These are phyloP conservation scores for Halocynthia roretzi DNA, from an alignment of 23 tunicate species.

Conservation along the genomic window DNA sequence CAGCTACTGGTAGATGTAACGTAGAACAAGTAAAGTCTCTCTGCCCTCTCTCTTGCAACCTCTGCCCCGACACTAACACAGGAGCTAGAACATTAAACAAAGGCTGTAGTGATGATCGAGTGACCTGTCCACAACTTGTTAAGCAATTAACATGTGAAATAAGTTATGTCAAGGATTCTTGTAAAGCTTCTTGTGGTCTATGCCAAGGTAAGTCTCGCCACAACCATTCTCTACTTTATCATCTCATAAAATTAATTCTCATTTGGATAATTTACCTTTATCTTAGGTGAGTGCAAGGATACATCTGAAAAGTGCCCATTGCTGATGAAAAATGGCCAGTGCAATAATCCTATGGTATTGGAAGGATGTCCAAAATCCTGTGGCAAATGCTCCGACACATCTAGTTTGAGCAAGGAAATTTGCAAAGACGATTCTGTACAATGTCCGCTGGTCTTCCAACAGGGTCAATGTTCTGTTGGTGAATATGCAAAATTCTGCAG, in stretches of 20 bases:
- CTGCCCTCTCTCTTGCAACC: constrained; percentile 50
- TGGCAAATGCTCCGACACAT: constrained; percentile 24
- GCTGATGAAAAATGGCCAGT: constrained; percentile 15
- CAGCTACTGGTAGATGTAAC: constrained; percentile 31
- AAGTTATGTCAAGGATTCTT: no score
- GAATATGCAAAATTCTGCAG: constrained; percentile 1
- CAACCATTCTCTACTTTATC: no score
- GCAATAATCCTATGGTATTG: constrained; percentile 18
- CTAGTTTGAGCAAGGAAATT: no score
- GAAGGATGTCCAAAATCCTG: constrained; percentile 32
- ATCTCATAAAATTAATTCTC: no score
- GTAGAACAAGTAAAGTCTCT: constrained; percentile 23
- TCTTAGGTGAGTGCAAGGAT: constrained; percentile 18
- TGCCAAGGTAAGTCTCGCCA: no score
- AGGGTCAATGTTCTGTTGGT: not conserved
- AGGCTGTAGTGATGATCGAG: no score
- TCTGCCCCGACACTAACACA: constrained; percentile 11
- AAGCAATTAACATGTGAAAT: no score
- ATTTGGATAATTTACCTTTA: no score
- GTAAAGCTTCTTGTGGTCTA: no score
- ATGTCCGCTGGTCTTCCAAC: not conserved
- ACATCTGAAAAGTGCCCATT: constrained; percentile 12
- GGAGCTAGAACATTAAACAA: no score
- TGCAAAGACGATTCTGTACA: constrained; percentile 7
- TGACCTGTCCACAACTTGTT: no score